Evolutionary conservation across 2,797 vertebrate species (phyloP).

Genomic region (Capromys pilorides): DNA sequence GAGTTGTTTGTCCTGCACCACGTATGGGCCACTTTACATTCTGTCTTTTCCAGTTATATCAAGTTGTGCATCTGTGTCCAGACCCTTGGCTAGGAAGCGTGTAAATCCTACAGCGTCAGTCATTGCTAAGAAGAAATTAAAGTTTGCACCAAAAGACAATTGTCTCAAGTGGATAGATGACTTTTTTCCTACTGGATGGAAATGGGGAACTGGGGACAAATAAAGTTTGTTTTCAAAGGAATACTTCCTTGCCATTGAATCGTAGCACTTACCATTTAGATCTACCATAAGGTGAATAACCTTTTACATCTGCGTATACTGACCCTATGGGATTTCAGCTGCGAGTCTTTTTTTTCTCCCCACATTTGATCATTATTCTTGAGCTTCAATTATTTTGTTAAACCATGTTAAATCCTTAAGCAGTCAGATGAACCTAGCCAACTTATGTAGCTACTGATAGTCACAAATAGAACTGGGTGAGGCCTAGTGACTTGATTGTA

Average conservation of each 20-base stretch:
- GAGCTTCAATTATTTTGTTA: slow-evolving; percentile 28
- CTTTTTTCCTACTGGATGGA: slow-evolving; percentile 24
- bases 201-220: neutral
- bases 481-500: slow-evolving; percentile 4
- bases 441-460: neutral
- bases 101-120: neutral
- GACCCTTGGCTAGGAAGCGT: neutral
- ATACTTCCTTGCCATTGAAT: slow-evolving; percentile 18
- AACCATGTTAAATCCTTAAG: slow-evolving; percentile 14
- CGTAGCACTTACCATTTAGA: neutral
- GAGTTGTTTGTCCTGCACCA: neutral
- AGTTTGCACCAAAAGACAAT: slow-evolving; percentile 5
- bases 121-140: slow-evolving; percentile 23
- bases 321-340: slow-evolving; percentile 40
- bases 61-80: neutral
- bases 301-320: neutral
- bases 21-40: neutral
- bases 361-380: slow-evolving; percentile 12
- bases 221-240: neutral
- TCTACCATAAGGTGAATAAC: neutral
- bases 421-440: slow-evolving; percentile 1
- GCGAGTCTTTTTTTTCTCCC: neutral
- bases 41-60: neutral
- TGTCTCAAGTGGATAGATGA: neutral
- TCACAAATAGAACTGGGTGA: slow-evolving; percentile 30